phyloP scores from a whole-genome alignment of 2,113 vertebrate genomes.

The Tamias sibiricus region DNA sequence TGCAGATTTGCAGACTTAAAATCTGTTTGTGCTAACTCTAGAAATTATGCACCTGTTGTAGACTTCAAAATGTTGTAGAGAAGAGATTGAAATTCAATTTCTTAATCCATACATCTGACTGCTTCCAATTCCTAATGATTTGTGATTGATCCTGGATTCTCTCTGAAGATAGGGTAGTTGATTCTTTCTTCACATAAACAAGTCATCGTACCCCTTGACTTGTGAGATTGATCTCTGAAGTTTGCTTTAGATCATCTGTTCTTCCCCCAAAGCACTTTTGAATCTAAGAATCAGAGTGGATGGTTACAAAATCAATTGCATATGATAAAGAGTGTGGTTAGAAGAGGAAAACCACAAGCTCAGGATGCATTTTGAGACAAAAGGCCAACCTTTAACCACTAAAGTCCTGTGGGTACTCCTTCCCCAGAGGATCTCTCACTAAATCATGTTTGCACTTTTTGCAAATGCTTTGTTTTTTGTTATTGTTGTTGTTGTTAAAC shows the following conservation, averaged over 20 bases:
- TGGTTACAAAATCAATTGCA: constrained; percentile 51
- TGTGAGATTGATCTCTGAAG: background rate
- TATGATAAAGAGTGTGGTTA: constrained; percentile 36
- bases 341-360: background rate
- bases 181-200: background rate
- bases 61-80: background rate
- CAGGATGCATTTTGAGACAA: constrained; percentile 16
- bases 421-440: background rate
- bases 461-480: background rate
- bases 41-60: background rate
- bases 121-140: background rate
- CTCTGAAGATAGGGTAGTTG: background rate
- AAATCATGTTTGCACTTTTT: background rate
- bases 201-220: background rate
- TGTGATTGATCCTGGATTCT: background rate
- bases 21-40: background rate
- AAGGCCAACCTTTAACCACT: background rate
- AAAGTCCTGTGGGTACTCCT: background rate
- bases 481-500: background rate
- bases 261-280: background rate
- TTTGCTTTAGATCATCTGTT: background rate
- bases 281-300: background rate
- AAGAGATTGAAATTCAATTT: background rate
- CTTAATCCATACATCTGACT: background rate
- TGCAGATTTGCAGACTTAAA: background rate